These are phyloP conservation scores for Pangasianodon gigas DNA, from an alignment of 2,113 vertebrate species.

Conservation along the genomic window DNA sequence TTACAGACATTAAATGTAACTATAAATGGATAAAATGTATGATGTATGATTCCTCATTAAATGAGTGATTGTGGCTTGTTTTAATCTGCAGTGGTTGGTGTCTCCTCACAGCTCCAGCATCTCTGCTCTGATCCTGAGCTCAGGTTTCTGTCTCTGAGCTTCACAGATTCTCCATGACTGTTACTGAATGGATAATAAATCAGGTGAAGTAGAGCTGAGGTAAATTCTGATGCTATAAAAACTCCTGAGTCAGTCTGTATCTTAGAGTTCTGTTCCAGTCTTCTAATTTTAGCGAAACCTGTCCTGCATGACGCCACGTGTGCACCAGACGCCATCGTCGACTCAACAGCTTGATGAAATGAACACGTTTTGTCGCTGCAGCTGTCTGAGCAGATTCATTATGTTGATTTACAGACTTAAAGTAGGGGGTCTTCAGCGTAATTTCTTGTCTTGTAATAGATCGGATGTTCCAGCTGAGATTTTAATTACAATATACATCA, in stretches of 20 bases:
- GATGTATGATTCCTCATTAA: not conserved
- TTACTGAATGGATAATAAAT: not conserved
- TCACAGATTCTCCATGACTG: not conserved
- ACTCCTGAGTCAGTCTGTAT: not conserved
- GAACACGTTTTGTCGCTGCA: conserved; percentile 5
- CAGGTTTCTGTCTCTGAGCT: not conserved
- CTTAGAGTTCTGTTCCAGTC: not conserved
- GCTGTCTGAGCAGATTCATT: conserved; percentile 10
- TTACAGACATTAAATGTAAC: not conserved
- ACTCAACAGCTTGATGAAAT: conserved; percentile 18
- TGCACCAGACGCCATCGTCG: conserved; percentile 2
- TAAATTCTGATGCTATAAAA: not conserved
- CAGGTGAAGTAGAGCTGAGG: not conserved
- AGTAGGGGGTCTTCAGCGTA: conserved; percentile 7
- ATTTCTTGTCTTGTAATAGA: conserved; percentile 38
- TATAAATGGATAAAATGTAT: not conserved
- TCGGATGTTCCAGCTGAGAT: conserved; percentile 41
- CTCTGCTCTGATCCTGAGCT: not conserved
- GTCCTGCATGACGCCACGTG: not conserved
- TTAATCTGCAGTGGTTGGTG: not conserved
- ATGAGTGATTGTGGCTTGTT: not conserved
- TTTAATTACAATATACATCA: conserved; percentile 48
- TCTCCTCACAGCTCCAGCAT: not conserved
- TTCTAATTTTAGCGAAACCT: not conserved
- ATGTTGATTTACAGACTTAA: conserved; percentile 4